phyloP scores from a whole-genome alignment of 2,888 invertebrate genomes.

The Brachypalpus laphriformis region DNA sequence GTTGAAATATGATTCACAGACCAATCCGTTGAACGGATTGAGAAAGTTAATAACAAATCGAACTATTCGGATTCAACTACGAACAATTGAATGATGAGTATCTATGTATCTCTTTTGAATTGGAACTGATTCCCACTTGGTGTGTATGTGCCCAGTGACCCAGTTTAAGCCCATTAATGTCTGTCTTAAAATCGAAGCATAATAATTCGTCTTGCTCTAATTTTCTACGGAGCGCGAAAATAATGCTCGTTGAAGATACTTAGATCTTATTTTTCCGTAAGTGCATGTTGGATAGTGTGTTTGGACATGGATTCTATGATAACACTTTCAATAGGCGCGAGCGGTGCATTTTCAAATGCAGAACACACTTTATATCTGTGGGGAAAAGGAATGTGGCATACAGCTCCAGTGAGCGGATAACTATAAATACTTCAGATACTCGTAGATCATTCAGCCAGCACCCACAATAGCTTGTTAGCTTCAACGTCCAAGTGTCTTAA shows the following conservation, averaged over 20 bases:
- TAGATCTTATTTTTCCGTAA: not conserved
- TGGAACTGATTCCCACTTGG: constrained; percentile 48
- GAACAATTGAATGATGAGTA: constrained; percentile 23
- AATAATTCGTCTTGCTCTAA: constrained; percentile 65
- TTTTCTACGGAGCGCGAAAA: constrained; percentile 43
- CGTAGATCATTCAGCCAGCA: constrained; percentile 40
- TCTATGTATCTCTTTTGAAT: constrained; percentile 45
- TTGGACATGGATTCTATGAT: constrained; percentile 16
- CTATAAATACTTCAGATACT: constrained; percentile 43
- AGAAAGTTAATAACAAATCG: constrained; percentile 47
- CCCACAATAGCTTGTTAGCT: constrained; percentile 34
- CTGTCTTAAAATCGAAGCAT: constrained; percentile 45
- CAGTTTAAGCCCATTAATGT: constrained; percentile 57
- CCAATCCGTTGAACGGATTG: constrained; percentile 1
- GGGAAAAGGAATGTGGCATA: not conserved
- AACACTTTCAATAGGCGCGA: constrained; percentile 30
- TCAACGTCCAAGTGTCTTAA: constrained; percentile 29
- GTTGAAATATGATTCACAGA: constrained; percentile 42
- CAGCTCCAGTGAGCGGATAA: not conserved
- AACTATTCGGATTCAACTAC: not conserved
- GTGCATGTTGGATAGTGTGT: constrained; percentile 13
- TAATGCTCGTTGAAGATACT: not conserved
- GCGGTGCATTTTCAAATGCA: constrained; percentile 37
- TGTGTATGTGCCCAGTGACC: constrained; percentile 56
- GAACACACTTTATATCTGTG: not conserved